phyloP scores from a whole-genome alignment of 2,113 vertebrate species.

The Prinia subflava region DNA sequence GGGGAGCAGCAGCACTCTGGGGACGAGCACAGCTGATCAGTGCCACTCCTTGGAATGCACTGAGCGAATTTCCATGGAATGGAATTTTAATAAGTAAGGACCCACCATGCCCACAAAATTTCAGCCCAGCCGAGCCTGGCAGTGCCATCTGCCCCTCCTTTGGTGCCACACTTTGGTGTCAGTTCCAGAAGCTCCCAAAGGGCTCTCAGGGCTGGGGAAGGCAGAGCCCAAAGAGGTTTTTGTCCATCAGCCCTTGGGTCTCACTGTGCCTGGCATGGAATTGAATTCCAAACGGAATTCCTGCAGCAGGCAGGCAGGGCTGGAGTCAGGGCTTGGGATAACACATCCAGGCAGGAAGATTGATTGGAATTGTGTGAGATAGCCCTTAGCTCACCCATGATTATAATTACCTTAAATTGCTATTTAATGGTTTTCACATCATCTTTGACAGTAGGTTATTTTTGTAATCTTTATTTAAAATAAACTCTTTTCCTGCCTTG shows the following conservation, averaged over 20 bases:
- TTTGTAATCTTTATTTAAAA: conserved; percentile 65
- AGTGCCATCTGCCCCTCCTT: conserved; percentile 1
- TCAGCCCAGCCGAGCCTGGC: background rate
- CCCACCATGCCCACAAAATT: background rate
- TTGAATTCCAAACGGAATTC: fast-evolving
- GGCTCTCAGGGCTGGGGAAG: background rate
- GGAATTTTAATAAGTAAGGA: background rate
- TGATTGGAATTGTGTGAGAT: conserved; percentile 40
- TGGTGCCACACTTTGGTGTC: background rate
- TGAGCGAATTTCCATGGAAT: background rate
- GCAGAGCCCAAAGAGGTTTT: background rate
- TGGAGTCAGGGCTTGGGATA: conserved; percentile 1
- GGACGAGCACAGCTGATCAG: background rate
- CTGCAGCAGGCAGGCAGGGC: background rate
- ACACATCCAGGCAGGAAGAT: conserved; percentile 35
- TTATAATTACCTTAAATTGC: conserved; percentile 38
- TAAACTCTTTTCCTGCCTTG: conserved; percentile 34
- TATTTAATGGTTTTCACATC: conserved; percentile 69
- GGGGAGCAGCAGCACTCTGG: background rate
- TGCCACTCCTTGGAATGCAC: background rate
- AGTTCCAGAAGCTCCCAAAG: background rate
- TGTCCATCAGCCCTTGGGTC: background rate
- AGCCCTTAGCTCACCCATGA: conserved; percentile 32
- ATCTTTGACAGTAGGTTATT: conserved; percentile 64
- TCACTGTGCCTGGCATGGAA: background rate